A percentile compares a stretch with the other conserved stretches of the same genome.
These are phyloP conservation scores for Papilio gigon DNA, from an alignment of 2,888 invertebrate genomes.

Conservation along the genomic window DNA sequence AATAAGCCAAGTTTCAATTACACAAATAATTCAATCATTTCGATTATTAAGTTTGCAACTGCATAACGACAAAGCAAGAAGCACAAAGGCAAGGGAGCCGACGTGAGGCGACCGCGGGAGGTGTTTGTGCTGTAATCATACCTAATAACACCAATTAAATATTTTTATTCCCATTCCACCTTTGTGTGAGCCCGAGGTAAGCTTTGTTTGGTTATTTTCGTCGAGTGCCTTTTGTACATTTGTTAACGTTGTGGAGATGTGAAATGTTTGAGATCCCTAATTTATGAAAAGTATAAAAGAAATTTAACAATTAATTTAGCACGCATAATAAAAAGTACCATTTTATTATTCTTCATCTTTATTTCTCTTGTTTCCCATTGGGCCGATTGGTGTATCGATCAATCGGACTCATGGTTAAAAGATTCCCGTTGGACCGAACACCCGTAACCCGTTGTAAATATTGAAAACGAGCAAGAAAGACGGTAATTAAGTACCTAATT, in stretches of 20 bases:
- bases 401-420: too few relatives aligned
- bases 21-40: conserved; percentile 33
- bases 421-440: too few relatives aligned
- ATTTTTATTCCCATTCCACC: conserved; percentile 75
- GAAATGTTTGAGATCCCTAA: conserved; percentile 45
- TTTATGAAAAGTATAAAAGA: conserved; percentile 40
- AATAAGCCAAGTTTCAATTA: conserved; percentile 17
- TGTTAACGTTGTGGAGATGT: conserved; percentile 46
- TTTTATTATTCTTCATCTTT: not conserved
- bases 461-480: too few relatives aligned
- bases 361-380: too few relatives aligned
- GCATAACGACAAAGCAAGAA: conserved; percentile 33
- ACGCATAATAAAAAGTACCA: not conserved
- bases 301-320: not conserved
- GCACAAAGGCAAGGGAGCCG: conserved; percentile 42
- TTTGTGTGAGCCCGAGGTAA: conserved; percentile 62
- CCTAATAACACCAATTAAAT: conserved; percentile 79
- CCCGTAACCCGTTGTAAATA: too few relatives aligned
- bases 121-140: conserved; percentile 74
- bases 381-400: too few relatives aligned
- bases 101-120: conserved; percentile 62
- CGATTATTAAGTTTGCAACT: conserved; percentile 22
- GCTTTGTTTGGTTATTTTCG: conserved; percentile 68
- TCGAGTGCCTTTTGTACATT: conserved; percentile 64
- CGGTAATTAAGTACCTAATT: too few relatives aligned